These are phyloP conservation scores for Helleia helle DNA, from an alignment of 2,888 invertebrate species.

Conservation along the genomic window DNA sequence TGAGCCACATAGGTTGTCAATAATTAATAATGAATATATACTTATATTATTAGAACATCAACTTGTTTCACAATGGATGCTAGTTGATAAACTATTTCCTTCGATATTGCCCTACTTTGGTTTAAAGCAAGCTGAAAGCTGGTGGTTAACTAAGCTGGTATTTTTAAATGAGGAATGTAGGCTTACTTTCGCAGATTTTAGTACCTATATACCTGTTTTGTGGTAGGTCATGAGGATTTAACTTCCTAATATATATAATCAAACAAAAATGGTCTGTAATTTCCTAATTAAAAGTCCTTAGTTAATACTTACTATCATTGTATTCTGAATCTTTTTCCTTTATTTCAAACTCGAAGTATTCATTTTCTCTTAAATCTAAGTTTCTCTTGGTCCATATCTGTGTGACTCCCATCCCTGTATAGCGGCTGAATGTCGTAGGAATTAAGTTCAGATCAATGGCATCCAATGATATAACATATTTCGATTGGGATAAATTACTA, in stretches of 20 bases:
- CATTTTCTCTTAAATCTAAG: conserved; percentile 8
- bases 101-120: too few species aligned
- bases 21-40: too few species aligned
- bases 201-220: not conserved
- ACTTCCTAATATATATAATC: not conserved
- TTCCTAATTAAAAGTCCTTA: too few species aligned
- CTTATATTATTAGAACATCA: too few species aligned
- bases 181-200: not conserved
- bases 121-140: too few species aligned
- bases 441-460: conserved; percentile 17
- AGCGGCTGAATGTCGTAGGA: conserved; percentile 3
- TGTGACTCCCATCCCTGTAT: conserved; percentile 1
- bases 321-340: conserved; percentile 3
- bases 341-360: conserved; percentile 21
- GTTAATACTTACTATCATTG: not conserved
- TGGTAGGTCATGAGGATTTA: not conserved
- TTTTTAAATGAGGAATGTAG: too few species aligned
- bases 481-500: not conserved
- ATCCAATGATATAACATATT: conserved; percentile 19
- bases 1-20: too few species aligned
- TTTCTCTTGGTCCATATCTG: conserved; percentile 15
- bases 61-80: too few species aligned
- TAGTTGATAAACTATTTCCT: too few species aligned
- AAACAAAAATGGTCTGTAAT: not conserved
- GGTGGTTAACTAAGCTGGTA: too few species aligned